Conservation (phyloP, 2,113 vertebrate genomes). For the Rhombomys opimus region DNA sequence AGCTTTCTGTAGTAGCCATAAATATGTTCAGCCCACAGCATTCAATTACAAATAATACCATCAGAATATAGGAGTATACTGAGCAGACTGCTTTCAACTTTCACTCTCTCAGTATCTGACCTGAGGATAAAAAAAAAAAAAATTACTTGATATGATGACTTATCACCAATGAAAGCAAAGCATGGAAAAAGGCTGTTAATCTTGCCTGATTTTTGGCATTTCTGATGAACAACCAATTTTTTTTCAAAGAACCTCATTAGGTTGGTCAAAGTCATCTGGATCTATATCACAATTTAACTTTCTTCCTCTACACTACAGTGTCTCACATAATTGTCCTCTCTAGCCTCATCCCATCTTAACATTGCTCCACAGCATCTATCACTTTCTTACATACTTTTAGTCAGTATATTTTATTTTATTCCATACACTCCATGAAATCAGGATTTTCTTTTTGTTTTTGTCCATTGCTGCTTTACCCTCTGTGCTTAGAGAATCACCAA, state of each 20-base stretch:
- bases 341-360: not conserved
- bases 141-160: not conserved
- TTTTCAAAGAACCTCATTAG: not conserved
- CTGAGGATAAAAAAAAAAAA: not conserved
- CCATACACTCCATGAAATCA: not conserved
- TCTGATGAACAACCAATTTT: not conserved
- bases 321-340: not conserved
- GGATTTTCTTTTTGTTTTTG: not conserved
- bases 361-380: conserved; percentile 7
- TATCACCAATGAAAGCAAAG: not conserved
- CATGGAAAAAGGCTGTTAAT: not conserved
- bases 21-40: not conserved
- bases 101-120: not conserved
- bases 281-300: not conserved
- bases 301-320: not conserved
- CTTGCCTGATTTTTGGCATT: not conserved
- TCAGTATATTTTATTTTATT: not conserved
- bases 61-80: not conserved
- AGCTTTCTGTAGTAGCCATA: not conserved
- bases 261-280: not conserved
- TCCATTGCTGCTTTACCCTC: not conserved
- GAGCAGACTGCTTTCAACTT: not conserved
- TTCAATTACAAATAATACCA: not conserved
- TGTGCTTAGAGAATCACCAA: not conserved
- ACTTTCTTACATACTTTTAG: not conserved